phyloP scores from a whole-genome alignment of 2,113 vertebrate genomes.

The Poecile atricapillus region DNA sequence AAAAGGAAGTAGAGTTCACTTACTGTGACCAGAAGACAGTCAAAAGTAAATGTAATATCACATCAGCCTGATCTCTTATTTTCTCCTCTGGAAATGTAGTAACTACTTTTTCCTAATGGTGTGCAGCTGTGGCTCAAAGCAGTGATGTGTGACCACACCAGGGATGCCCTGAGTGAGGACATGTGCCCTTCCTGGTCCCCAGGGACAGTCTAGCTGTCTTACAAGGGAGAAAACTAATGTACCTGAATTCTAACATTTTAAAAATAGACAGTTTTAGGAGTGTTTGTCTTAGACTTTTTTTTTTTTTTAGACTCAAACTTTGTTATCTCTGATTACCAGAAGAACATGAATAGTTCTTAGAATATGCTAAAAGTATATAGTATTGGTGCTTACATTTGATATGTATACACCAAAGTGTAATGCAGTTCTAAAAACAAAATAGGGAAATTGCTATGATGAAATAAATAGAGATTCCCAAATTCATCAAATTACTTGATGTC shows the following conservation, averaged over 20 bases:
- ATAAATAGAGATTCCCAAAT: not conserved
- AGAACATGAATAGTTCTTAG: not conserved
- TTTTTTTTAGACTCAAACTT: not conserved
- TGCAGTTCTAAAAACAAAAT: not conserved
- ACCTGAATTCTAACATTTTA: not conserved
- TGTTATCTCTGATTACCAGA: not conserved
- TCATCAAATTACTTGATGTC: not conserved
- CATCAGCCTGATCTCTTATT: not conserved
- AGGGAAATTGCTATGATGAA: not conserved
- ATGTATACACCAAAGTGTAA: not conserved
- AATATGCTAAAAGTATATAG: not conserved
- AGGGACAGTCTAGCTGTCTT: fast-evolving
- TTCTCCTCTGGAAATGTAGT: not conserved
- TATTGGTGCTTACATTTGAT: not conserved
- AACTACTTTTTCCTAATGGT: not conserved
- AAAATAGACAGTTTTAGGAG: not conserved
- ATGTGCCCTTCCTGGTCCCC: not conserved
- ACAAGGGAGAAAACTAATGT: not conserved
- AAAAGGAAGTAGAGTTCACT: not conserved
- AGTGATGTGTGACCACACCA: not conserved
- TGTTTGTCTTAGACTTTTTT: not conserved
- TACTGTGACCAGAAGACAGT: not conserved
- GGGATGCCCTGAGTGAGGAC: not conserved
- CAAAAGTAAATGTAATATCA: not conserved
- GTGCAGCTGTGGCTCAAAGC: not conserved